Conservation (phyloP, 2,888 invertebrate genomes). For the Cephus runcator region DNA sequence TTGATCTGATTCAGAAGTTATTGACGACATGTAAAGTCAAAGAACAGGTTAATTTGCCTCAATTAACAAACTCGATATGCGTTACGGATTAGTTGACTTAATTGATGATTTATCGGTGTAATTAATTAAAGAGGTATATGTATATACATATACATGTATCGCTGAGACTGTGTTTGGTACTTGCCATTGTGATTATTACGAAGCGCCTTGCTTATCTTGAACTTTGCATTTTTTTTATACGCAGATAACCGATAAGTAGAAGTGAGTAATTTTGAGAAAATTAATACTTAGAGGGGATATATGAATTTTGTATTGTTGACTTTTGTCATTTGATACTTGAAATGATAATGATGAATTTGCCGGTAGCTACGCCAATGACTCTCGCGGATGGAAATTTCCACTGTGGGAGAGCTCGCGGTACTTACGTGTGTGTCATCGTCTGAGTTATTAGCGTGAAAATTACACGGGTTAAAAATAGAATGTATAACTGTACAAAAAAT, state of each 20-base stretch:
- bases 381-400: constrained; percentile 59
- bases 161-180: background rate
- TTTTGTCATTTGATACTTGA: background rate
- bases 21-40: background rate
- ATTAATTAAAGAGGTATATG: background rate
- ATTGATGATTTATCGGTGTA: background rate
- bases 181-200: background rate
- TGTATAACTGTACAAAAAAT: background rate
- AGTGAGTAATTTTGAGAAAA: background rate
- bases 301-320: background rate
- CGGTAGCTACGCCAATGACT: constrained; percentile 53
- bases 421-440: constrained; percentile 37
- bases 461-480: constrained; percentile 27
- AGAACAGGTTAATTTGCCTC: background rate
- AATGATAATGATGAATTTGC: constrained; percentile 11
- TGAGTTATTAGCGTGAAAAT: constrained; percentile 48
- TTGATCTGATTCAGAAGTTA: background rate
- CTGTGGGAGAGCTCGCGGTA: constrained; percentile 33
- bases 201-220: background rate
- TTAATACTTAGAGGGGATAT: background rate
- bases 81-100: background rate
- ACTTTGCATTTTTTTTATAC: background rate
- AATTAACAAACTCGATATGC: background rate
- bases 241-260: background rate
- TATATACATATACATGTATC: background rate